Base-by-base conservation (phyloP, 2,888 invertebrate species). In the Coleophora flavipennella region DNA sequence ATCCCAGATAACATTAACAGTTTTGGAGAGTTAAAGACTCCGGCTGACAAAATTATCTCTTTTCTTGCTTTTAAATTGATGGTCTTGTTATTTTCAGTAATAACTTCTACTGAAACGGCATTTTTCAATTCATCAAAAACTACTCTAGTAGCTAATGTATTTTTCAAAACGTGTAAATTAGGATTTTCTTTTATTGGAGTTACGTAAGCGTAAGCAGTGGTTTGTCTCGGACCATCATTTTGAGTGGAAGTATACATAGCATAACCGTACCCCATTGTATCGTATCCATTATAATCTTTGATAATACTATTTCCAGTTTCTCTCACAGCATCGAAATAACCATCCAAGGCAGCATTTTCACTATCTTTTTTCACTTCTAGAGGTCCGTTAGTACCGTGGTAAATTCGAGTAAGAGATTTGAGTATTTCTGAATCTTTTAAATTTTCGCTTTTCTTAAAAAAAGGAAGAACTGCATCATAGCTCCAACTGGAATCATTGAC, bases 11-110 rank as follows among this genome's bases (percentile, higher is more conserved):
- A 28, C 39, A 62, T 64, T 1, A 59, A 44, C 8, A 61, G 50
- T 0, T 46, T 40, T 3, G 62, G 57, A 3, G 57, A 56, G 59
- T 75, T 51, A 49, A 67, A 45, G 64, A 73, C 13, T 70, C 62
- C 55, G 70, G 78, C 31, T 71, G 40, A 40, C 8, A 48, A 14
- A 20, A 48, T 9, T 4, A 29, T 11, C 11, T 29, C 29, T 10
- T 6, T 11, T 9, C 10, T 29, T 7, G 29, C 29, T 29, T 8
- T 32, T 2, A 29, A 4, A 10, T 1, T 9, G 4, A 29, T 29
- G 7, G 10, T 29, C 4, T 10, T 4, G 6, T 20, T 20, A 11
- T 9, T 10, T 29, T 29, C 29, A 29, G 29, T 29, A 4, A 29
- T 10, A 8, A 11, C 29, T 29, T 29, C 29, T 8, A 29, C 8